Base-by-base conservation (phyloP, 2,797 vertebrate genomes). In the Gobionotothen gibberifrons region DNA sequence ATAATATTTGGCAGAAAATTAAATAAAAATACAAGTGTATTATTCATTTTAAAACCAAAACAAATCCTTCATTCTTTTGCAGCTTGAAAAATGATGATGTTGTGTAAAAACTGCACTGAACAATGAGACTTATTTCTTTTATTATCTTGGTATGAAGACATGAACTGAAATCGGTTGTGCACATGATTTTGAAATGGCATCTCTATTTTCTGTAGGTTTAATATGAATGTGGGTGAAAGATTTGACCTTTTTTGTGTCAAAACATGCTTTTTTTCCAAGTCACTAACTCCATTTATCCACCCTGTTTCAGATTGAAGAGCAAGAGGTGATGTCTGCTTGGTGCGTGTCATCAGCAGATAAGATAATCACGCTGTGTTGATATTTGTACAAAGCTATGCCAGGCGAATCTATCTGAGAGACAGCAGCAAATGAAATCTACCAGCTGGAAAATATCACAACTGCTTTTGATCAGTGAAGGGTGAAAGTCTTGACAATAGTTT, bases 341-440 rank as follows among this genome's bases (percentile, higher is more conserved):
- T 56, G 72, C 26, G 1, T 69, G 59, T 64, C 74, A 68, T 79
- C 57, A 56, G 52, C 69, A 80, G 82, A 81, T 84, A 81, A 87
- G 78, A 78, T 76, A 78, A 80, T 42, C 29, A 46, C 65, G 57
- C 76, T 81, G 74, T 86, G 72, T 74, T 62, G 70, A 77, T 82
- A 79, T 84, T 82, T 77, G 70, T 69, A 71, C 75, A 67, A 72
- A 60, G 76, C 78, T 63, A 72, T 62, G 49, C 58, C 39, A n/a
- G 29, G 75, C 9, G 39, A 52, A 66, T 79, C 47, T 81, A 52
- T 74, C 78, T 26, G 78, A 72, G 32, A 78, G 60, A 81, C 63
- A 22, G 73, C 54, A 64, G 59, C 66, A 75, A 83, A 84, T 82
- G 52, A 82, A 86, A 89, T 65, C 79, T 48, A 70, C 73, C 75